These are phyloP conservation scores for Cavia porcellus DNA, from an alignment of 2,113 vertebrate species.

Conservation along the genomic window DNA sequence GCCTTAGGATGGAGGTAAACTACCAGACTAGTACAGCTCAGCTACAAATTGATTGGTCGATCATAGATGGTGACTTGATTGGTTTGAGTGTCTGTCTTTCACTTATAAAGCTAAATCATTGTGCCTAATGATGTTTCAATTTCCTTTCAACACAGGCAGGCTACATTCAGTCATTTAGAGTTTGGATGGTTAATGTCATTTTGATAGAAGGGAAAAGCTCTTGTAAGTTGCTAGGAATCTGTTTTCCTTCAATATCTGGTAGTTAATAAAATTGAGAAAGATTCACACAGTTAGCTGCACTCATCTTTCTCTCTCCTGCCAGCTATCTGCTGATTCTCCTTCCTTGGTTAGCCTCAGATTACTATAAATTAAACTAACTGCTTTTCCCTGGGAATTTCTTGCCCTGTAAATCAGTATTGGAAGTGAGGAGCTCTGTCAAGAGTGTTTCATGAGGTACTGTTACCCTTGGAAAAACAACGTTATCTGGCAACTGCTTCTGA, in stretches of 20 bases:
- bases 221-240: conserved; percentile 1
- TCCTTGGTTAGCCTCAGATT: conserved; percentile 19
- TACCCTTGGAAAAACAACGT: conserved; percentile 56
- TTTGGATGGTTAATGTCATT: conserved; percentile 18
- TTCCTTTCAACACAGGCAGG: not conserved
- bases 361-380: conserved; percentile 75
- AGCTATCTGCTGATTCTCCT: conserved; percentile 64
- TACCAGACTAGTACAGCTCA: not conserved
- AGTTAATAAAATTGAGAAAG: conserved; percentile 65
- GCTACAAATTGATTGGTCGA: not conserved
- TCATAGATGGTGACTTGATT: not conserved
- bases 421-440: conserved; percentile 42
- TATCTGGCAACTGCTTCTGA: conserved; percentile 54
- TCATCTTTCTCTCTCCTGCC: conserved; percentile 55
- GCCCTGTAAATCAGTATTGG: conserved; percentile 65
- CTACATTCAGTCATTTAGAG: not conserved
- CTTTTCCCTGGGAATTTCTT: conserved; percentile 41
- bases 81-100: not conserved
- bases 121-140: not conserved
- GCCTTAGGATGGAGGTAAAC: not conserved
- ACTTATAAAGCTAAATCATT: not conserved
- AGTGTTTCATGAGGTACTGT: not conserved
- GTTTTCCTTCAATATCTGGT: conserved; percentile 19
- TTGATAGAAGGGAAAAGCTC: conserved; percentile 47
- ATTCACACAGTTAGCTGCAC: conserved; percentile 55